phyloP scores from a whole-genome alignment of 2,113 vertebrate species.

The Trogon surrucura region DNA sequence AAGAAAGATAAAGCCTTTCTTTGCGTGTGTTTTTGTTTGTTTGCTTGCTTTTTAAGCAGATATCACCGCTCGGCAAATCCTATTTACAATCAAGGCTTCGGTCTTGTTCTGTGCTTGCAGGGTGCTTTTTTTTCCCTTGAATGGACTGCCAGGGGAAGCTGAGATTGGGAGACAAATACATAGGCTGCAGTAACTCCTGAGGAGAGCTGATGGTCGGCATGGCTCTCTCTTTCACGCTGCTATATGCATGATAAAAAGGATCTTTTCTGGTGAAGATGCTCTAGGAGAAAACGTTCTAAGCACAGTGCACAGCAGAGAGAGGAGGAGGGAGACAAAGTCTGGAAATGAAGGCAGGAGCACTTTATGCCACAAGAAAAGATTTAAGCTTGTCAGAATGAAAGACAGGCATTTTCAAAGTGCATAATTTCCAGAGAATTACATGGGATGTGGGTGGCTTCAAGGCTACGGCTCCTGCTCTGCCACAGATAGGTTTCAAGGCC shows the following conservation, averaged over 20 bases:
- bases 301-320: neutral
- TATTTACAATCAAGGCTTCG: neutral
- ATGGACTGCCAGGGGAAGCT: neutral
- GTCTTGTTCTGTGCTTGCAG: neutral
- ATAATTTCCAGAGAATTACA: conserved; percentile 16
- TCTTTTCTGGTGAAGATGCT: neutral
- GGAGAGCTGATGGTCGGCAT: neutral
- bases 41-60: conserved; percentile 1
- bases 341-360: neutral
- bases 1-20: neutral
- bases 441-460: conserved; percentile 31
- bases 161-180: conserved; percentile 22
- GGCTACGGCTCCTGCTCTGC: neutral
- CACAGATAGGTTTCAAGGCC: conserved; percentile 26
- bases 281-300: conserved; percentile 15
- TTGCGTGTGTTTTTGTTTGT: neutral
- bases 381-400: neutral
- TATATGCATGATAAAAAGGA: conserved; percentile 15
- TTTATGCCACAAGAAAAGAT: neutral
- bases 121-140: neutral
- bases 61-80: neutral
- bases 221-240: neutral
- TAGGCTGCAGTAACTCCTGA: neutral
- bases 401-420: neutral
- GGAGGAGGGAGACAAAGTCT: neutral